These are phyloP conservation scores for Palaemon carinicauda DNA, from an alignment of 1,140 invertebrate genomes.

Conservation along the genomic window DNA sequence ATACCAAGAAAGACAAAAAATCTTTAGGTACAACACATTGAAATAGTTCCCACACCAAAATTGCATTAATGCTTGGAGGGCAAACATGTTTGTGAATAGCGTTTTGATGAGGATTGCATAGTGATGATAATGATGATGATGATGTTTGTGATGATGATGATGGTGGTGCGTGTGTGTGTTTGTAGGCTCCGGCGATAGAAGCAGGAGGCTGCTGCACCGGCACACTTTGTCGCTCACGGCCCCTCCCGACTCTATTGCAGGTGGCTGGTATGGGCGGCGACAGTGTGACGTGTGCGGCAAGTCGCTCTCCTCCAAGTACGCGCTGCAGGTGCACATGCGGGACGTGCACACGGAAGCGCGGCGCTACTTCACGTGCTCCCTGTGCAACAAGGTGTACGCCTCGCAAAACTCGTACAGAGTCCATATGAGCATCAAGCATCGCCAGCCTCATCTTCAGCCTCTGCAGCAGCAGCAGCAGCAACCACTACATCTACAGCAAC, in stretches of 20 bases:
- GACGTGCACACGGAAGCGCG: constrained; percentile 79
- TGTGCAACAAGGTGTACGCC: constrained; percentile 57
- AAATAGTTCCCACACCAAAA: no score
- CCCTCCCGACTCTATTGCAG: constrained; percentile 48
- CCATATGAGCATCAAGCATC: constrained; percentile 57
- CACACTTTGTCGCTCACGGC: constrained; percentile 11
- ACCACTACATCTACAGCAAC: constrained; percentile 22
- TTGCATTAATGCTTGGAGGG: no score
- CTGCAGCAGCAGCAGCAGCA: neutral
- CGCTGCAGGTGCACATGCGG: constrained; percentile 85
- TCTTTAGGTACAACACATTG: no score
- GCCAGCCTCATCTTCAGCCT: neutral
- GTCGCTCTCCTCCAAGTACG: constrained; percentile 82
- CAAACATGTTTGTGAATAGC: no score
- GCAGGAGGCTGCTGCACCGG: neutral
- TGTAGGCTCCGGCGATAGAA: neutral
- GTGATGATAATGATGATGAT: neutral
- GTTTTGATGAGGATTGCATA: neutral
- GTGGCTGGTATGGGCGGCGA: constrained; percentile 73
- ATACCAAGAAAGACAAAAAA: no score
- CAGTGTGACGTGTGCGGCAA: constrained; percentile 88
- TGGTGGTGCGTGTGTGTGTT: neutral
- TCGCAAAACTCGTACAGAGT: constrained; percentile 56
- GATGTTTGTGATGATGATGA: neutral
- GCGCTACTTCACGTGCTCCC: constrained; percentile 45